These are phyloP conservation scores for Dynastes grantii DNA, from an alignment of 2,888 invertebrate species.

Conservation along the genomic window DNA sequence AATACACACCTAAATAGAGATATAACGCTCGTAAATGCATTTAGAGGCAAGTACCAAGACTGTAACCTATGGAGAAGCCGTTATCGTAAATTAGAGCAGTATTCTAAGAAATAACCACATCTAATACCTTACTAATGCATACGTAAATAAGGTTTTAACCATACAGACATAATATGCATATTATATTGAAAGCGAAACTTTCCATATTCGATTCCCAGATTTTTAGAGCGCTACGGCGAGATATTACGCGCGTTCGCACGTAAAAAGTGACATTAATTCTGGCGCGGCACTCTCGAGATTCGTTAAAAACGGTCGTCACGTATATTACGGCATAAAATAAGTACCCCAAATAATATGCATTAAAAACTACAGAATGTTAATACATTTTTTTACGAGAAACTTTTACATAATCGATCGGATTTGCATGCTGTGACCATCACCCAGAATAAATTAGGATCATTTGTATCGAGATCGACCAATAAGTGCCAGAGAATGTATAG, in stretches of 20 bases:
- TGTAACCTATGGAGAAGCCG: too few relatives aligned
- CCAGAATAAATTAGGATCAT: conserved; percentile 16
- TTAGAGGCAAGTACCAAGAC: too few relatives aligned
- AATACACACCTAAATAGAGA: too few relatives aligned
- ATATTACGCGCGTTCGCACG: background rate
- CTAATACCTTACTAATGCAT: too few relatives aligned
- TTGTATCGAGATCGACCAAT: background rate
- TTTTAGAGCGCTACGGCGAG: background rate
- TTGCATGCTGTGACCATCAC: conserved; percentile 28
- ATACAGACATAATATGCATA: too few relatives aligned
- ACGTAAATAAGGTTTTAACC: too few relatives aligned
- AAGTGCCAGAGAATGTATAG: background rate
- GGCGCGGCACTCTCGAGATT: background rate
- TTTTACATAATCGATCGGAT: conserved; percentile 7
- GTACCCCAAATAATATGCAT: conserved; percentile 1
- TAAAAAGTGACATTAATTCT: conserved; percentile 7
- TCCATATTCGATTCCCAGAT: background rate
- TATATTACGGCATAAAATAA: background rate
- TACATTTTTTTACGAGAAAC: background rate
- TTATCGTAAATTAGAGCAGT: too few relatives aligned
- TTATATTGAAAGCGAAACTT: background rate
- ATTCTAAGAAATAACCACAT: too few relatives aligned
- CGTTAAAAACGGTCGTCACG: background rate
- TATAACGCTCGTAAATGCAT: too few relatives aligned
- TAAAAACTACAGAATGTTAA: background rate